Evolutionary conservation across 92 coral and sea anemone genomes (phyloP).

Genomic region (Hydrozoanthus gracilis): DNA sequence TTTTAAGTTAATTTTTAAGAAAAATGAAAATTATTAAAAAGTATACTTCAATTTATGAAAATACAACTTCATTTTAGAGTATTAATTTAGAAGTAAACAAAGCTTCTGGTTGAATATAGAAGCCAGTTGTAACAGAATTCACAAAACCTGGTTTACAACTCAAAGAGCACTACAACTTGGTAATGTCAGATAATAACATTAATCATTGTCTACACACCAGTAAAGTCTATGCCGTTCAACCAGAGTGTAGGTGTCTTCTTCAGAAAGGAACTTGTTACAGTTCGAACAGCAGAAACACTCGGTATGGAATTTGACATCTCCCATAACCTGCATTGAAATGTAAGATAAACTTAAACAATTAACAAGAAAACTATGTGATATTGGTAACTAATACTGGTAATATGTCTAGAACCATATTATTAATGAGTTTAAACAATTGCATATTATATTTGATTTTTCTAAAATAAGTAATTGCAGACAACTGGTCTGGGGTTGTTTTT

Average conservation of each 20-base stretch:
- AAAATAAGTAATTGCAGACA: no score
- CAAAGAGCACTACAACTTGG: background rate
- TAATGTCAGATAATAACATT: background rate
- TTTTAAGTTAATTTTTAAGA: no score
- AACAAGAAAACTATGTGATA: background rate
- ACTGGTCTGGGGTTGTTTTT: no score
- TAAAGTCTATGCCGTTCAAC: slow-evolving; percentile 89
- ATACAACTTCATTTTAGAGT: no score
- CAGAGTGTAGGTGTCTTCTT: slow-evolving; percentile 87
- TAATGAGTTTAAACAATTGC: no score
- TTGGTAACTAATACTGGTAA: background rate
- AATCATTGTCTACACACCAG: slow-evolving; percentile 67
- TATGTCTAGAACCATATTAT: no score
- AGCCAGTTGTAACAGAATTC: no score
- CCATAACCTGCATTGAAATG: slow-evolving; percentile 73
- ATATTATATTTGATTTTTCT: no score
- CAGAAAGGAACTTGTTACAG: slow-evolving; percentile 82
- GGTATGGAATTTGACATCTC: slow-evolving; percentile 93
- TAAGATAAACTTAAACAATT: background rate
- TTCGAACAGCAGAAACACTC: slow-evolving; percentile 90
- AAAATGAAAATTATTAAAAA: no score
- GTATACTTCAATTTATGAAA: no score
- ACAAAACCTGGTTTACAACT: background rate
- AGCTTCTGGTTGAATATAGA: no score
- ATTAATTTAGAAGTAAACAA: no score